These are phyloP conservation scores for Crotalus viridis DNA, from an alignment of 2,113 vertebrate species.

Conservation along the genomic window DNA sequence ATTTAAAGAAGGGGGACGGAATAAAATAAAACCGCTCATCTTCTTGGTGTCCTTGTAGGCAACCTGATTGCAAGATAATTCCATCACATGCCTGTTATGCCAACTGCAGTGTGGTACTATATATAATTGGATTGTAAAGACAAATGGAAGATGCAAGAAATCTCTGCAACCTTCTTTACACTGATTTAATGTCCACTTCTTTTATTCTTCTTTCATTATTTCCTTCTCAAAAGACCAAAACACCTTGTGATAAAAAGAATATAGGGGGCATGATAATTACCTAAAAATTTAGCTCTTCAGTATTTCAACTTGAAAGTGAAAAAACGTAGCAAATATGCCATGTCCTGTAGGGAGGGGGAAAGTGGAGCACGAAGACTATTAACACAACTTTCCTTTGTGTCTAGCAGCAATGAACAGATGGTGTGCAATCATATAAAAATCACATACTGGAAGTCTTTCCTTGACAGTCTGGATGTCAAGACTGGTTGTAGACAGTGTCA, in stretches of 20 bases:
- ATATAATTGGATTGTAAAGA: conserved; percentile 57
- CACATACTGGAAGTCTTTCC: conserved; percentile 22
- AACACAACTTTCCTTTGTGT: conserved; percentile 53
- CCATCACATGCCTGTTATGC: conserved; percentile 63
- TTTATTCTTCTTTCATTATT: conserved; percentile 44
- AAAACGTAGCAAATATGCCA: not conserved
- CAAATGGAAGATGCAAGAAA: conserved; percentile 9
- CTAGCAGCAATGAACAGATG: conserved; percentile 53
- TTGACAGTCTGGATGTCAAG: not conserved
- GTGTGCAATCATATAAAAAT: conserved; percentile 47
- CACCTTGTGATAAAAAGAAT: not conserved
- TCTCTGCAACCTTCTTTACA: conserved; percentile 27
- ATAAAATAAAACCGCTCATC: conserved; percentile 52
- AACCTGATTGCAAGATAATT: conserved; percentile 68
- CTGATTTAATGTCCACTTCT: conserved; percentile 41
- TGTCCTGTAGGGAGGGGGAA: conserved; percentile 6
- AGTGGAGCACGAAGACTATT: conserved; percentile 5
- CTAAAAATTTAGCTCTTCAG: not conserved
- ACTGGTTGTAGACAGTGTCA: not conserved
- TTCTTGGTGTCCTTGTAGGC: conserved; percentile 61
- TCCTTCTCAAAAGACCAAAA: conserved; percentile 45
- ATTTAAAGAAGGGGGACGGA: conserved; percentile 55
- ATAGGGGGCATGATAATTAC: not conserved
- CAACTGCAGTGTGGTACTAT: conserved; percentile 34
- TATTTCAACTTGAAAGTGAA: not conserved